These are phyloP conservation scores for Scalopus aquaticus DNA, from an alignment of 2,113 vertebrate species.

Conservation along the genomic window DNA sequence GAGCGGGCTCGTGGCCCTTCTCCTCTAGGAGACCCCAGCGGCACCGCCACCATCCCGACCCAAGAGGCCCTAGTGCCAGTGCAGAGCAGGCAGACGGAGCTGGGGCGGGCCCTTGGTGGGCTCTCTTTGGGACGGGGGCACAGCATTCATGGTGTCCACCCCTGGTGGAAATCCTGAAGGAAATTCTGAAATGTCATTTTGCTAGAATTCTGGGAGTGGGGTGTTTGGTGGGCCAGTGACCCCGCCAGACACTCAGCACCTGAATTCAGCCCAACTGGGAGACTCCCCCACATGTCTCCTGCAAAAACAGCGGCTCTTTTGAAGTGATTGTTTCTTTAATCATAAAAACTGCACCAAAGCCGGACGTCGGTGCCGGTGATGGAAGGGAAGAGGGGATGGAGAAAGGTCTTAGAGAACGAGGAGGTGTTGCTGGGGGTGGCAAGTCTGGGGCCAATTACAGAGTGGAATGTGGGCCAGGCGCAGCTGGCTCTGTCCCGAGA, in stretches of 20 bases:
- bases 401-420: too few relatives aligned
- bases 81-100: not conserved
- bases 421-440: fast-evolving
- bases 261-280: not conserved
- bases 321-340: not conserved
- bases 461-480: fast-evolving
- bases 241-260: not conserved
- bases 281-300: not conserved
- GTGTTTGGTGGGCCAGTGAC: fast-evolving
- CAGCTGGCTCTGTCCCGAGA: not conserved
- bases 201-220: not conserved
- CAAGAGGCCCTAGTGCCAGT: not conserved
- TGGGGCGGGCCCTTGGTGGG: not conserved
- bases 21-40: not conserved
- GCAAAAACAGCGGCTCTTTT: not conserved
- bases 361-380: not conserved
- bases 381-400: not conserved
- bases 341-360: not conserved
- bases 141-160: too few relatives aligned
- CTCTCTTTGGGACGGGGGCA: not conserved
- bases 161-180: too few relatives aligned
- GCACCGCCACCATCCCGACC: too few relatives aligned
- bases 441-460: not conserved
- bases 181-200: not conserved
- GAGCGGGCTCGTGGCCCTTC: too few relatives aligned